Percentiles rank a stretch among this genome's conserved stretches.
These are phyloP conservation scores for Beroe ovata DNA, from an alignment of 37 sponge, comb jelly and placozoan genomes.

Conservation along the genomic window DNA sequence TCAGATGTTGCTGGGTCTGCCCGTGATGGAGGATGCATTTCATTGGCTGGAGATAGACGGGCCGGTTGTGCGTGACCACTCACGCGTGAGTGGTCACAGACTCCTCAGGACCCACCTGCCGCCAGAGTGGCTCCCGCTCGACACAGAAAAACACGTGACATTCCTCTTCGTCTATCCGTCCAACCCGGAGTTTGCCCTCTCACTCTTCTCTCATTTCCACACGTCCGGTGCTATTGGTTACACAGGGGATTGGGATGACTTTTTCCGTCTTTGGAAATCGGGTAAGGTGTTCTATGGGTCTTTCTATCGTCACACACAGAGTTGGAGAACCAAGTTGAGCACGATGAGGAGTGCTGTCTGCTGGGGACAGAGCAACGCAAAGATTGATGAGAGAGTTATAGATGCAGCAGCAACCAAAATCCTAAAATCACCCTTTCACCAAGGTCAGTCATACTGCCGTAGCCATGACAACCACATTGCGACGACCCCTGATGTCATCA, in stretches of 20 bases:
- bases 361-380: background rate
- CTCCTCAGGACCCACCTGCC: conserved; percentile 58
- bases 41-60: conserved; percentile 67
- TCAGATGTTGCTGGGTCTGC: conserved; percentile 52
- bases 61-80: background rate
- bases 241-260: conserved; percentile 11
- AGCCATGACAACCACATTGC: background rate
- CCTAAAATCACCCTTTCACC: background rate
- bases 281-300: conserved; percentile 60
- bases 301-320: conserved; percentile 2
- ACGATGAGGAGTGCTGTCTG: background rate
- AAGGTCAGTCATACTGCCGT: background rate
- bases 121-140: conserved; percentile 10
- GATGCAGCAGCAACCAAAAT: background rate
- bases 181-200: conserved; percentile 41
- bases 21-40: conserved; percentile 42
- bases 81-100: background rate
- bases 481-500: background rate
- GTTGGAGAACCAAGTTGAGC: background rate
- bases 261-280: conserved; percentile 49
- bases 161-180: conserved; percentile 58
- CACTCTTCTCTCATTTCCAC: conserved; percentile 36
- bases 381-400: background rate
- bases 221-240: conserved; percentile 37
- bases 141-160: conserved; percentile 3